These are phyloP conservation scores for Sciurus vulgaris DNA, from an alignment of 2,797 vertebrate species.

Conservation along the genomic window DNA sequence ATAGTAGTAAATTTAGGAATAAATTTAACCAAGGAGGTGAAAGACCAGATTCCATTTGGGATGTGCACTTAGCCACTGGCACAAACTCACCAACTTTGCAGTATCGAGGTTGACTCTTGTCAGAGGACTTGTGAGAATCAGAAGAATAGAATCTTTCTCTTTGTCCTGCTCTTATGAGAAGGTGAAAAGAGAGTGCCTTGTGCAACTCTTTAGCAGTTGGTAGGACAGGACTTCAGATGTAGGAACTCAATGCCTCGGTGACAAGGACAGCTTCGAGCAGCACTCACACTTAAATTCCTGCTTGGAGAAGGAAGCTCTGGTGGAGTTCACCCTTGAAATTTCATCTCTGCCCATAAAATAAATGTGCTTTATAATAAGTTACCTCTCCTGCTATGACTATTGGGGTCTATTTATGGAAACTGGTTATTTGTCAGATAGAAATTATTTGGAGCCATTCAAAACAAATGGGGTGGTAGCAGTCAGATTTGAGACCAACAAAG, in stretches of 20 bases:
- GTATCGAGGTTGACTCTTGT: neutral
- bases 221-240: neutral
- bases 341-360: neutral
- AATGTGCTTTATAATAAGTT: neutral
- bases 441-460: neutral
- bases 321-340: neutral
- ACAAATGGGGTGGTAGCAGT: neutral
- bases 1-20: too few relatives aligned
- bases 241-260: neutral
- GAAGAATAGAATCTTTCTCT: neutral
- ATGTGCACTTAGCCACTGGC: neutral
- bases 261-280: neutral
- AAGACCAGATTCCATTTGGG: neutral
- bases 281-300: neutral
- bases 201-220: neutral
- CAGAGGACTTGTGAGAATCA: neutral
- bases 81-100: neutral
- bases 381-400: neutral
- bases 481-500: constrained; percentile 1
- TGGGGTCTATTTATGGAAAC: neutral
- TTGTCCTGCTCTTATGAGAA: neutral
- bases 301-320: neutral
- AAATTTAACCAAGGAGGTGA: too few relatives aligned
- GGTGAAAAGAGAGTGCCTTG: neutral
- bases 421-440: neutral